Evolutionary conservation across 1,140 invertebrate species (phyloP), one percentile per base, ranked within the genome.

Genomic region (Laupala kohalensis): DNA sequence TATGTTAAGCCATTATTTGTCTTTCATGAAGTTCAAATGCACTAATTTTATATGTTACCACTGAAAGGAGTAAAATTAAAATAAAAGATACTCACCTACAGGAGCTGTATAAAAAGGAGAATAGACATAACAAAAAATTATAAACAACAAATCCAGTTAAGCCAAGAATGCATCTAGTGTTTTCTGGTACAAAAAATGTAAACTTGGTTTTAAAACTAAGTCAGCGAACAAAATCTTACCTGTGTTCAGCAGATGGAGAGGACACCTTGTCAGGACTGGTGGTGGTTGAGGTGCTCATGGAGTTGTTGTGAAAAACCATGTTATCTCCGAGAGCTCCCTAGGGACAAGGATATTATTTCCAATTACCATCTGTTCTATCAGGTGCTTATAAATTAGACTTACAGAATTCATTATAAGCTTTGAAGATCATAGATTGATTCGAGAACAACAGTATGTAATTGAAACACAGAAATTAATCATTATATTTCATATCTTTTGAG

Each of bases 251-350:
- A 6, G 65, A 65, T 71, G 81, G 75, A 74, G 83, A 78, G 71
- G 83, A 80, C 68, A 83, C 80, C 76, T 84, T 84, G 75, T 83
- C 82, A 24, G 82, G 82, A 78, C 82, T 84, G 69, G 81, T 81
- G 29, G 81, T 79, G 71, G 81, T 83, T 73, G 82, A 83, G 73
- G 81, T 81, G 74, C 82, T 83, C 81, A 83, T 82, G 26, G 81
- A 79, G 74, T 83, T 82, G 75, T 82, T 84, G 62, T 86, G 80
- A 78, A 87, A 83, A 79, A 88, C 81, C 75, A 87, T 88, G 74
- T 83, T 85, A 74, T 89, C 87, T 25, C 86, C 87, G 73, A 89
- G 81, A 15, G 87, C 87, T 78, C 86, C 87, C 87, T 89, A 80
- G 69, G 81, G 82, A 29, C 70, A 37, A 24, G 27, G n/a, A 27